Base-by-base conservation (phyloP, 2,113 vertebrate genomes). In the Cichladusa arquata region DNA sequence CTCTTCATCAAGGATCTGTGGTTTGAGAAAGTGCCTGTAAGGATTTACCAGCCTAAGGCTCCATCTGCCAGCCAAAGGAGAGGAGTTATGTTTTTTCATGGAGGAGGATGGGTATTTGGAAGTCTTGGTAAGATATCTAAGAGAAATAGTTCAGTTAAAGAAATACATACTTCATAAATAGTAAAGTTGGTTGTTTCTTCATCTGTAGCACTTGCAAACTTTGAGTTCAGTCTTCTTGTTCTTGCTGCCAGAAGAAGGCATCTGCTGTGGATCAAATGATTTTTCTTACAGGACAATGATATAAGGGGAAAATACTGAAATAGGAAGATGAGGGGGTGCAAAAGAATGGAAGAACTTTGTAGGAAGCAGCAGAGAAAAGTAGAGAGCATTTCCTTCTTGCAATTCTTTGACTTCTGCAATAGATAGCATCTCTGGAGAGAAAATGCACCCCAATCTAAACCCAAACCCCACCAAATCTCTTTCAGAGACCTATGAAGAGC, bases 51-150 rank as follows among this genome's bases (percentile, higher is more conserved):
- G 92, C 98, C 98, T 10, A 98, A 95, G 33, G 44, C 60, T 16
- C 56, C 84, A 42, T 83, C 96, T 66, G 54, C 92, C 7, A 85
- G 89, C 34, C 95, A 73, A 48, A 98, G 97, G 84, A 97, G 96
- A 87, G 98, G 98, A 40, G 88, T 99, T 14, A 19, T 99, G 44
- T 99, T 98, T 93, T 98, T 98, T 96, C 98, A 99, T 4, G 98
- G 99, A 36, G 98, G 99, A 48, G 98, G 98, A 66, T 97, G 94
- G 93, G 56, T 98, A 72, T 8, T 97, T 33, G 98, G 99, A 42
- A 98, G 97, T 64, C 92, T 99, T 57, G 98, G 99, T 99, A 98
- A 98, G 98, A 57, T 31, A 45, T 2, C 6, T 29, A 77, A 34
- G 12, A 73, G 56, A 66, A 91, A 81, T 5, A 19, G 56, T 71